Conservation (phyloP, 2,888 invertebrate species). For the Drosophila hawaiiensis region DNA sequence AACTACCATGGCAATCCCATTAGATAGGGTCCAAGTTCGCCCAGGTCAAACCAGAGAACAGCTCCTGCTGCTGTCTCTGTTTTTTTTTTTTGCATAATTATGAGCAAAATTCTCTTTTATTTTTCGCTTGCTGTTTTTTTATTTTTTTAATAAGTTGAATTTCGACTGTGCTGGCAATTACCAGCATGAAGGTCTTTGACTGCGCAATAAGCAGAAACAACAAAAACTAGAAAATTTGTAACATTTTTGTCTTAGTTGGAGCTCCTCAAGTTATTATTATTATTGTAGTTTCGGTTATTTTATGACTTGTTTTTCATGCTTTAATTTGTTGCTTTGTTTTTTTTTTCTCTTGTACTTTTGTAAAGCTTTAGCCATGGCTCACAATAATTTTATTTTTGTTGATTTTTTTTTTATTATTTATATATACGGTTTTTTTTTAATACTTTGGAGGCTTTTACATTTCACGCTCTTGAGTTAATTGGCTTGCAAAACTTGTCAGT, state of each 20-base stretch:
- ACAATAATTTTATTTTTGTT: conserved; percentile 47
- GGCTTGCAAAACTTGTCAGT: conserved; percentile 69
- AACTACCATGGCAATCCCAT: conserved; percentile 58
- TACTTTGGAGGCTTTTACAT: conserved; percentile 55
- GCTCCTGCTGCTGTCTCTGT: conserved; percentile 51
- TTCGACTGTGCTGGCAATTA: conserved; percentile 68
- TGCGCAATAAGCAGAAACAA: conserved; percentile 64
- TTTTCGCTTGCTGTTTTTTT: conserved; percentile 28
- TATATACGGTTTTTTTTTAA: conserved; percentile 3
- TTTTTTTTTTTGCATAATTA: conserved; percentile 68
- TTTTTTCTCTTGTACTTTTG: conserved; percentile 49
- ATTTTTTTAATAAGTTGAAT: conserved; percentile 40
- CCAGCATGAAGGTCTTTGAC: conserved; percentile 79
- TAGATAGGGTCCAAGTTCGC: conserved; percentile 70
- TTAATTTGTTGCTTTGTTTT: conserved; percentile 71
- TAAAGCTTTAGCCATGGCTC: conserved; percentile 43
- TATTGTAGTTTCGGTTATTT: conserved; percentile 58
- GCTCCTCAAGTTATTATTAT: conserved; percentile 49
- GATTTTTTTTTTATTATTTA: conserved; percentile 26
- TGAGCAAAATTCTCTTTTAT: conserved; percentile 58
- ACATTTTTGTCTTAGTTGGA: conserved; percentile 67
- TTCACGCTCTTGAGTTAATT: conserved; percentile 79
- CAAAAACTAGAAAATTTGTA: conserved; percentile 74
- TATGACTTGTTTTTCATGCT: conserved; percentile 75
- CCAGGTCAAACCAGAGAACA: conserved; percentile 41